Base-by-base conservation (phyloP, 2,113 vertebrate species). In the Cyprinodon brontotheroides region DNA sequence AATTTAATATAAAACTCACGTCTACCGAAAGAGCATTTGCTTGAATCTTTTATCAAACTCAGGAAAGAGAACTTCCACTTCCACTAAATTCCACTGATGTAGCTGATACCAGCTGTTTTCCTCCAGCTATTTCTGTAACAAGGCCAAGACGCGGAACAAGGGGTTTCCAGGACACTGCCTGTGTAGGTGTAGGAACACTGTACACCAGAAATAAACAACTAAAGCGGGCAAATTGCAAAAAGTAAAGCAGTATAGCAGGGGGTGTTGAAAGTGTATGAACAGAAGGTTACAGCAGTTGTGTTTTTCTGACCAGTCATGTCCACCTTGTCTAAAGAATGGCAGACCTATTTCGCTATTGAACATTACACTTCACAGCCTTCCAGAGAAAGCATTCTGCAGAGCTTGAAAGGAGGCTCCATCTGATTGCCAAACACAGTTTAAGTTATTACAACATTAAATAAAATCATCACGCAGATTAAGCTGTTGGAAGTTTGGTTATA, bases 91-190 rank as follows among this genome's bases (percentile, higher is more conserved):
- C 29, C 61, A 40, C 40, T 64, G 7, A 62, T 77, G 22, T 65
- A 82, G 61, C 71, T 45, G 76, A 74, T 73, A 77, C 80, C 74
- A 74, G 37, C 63, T 50, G 47, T 40, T 79, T 75, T 59, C 41
- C 20, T 69, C 61, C 12, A 29, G 69, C 69, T 36, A 36, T 75
- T 77, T 78, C 41, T 3, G 40, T 57, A 53, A 48, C 37, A 72
- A 65, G 74, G 62, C 63, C 70, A n/a, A 36, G 59, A 61, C 39
- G 48, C 70, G 65, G 11, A 22, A 78, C 41, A 29, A 37, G 48
- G 39, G 36, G 85, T 74, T 77, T 86, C 68, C 75, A 73, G 79
- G 77, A 75, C 72, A 69, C 43, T 74, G 65, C 68, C 43, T 57
- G 68, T 59, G 67, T 3, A 45, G 57, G 60, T 72, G 78, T 73